Evolutionary conservation across 2,113 vertebrate genomes (phyloP).

Genomic region (Apus apus): DNA sequence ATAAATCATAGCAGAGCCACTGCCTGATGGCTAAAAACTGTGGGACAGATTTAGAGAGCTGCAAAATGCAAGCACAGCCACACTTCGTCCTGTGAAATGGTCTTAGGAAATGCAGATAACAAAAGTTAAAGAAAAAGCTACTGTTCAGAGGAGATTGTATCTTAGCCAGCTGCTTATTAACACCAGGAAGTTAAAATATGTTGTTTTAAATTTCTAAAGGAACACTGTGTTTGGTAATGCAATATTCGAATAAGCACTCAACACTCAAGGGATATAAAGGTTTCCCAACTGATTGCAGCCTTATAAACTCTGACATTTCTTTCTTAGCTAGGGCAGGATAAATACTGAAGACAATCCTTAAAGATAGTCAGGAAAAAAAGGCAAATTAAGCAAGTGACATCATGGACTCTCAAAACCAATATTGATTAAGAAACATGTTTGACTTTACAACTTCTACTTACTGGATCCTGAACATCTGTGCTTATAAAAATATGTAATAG

Average conservation of each 20-base stretch:
- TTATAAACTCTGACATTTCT: background rate
- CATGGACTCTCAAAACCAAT: background rate
- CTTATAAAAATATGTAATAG: background rate
- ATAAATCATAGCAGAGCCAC: background rate
- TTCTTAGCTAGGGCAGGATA: background rate
- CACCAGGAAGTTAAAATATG: background rate
- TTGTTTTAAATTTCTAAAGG: background rate
- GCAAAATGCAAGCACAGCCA: background rate
- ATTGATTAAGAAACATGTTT: background rate
- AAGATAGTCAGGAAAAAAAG: no score
- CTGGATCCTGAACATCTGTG: background rate
- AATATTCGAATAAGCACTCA: background rate
- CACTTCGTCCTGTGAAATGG: background rate
- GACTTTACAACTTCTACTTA: background rate
- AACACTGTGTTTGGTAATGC: background rate
- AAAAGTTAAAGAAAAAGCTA: background rate
- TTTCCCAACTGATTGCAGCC: background rate
- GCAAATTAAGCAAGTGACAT: background rate
- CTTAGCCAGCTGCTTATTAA: background rate
- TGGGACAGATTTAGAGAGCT: background rate
- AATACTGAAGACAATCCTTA: background rate
- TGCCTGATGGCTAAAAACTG: rapidly evolving
- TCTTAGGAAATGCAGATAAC: background rate
- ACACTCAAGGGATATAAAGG: background rate
- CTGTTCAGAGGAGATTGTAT: background rate